A percentile compares a stretch with the other conserved stretches of the same genome.
phyloP scores from a whole-genome alignment of 2,113 vertebrate genomes.

The Mixornis gularis region DNA sequence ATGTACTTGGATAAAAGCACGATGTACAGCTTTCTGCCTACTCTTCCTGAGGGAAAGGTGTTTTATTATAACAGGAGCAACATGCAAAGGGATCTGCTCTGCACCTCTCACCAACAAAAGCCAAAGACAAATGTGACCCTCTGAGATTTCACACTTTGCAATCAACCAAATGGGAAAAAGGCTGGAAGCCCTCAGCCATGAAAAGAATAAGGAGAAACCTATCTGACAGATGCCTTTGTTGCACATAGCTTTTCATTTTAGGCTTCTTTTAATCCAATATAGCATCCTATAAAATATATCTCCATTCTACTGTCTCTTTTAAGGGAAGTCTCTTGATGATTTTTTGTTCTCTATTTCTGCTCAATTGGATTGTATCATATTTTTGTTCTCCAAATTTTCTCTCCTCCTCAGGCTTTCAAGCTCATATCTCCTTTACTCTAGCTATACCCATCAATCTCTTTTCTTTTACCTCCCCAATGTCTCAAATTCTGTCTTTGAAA shows the following conservation, averaged over 20 bases:
- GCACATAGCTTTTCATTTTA: constrained; percentile 9
- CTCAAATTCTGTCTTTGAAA: not conserved
- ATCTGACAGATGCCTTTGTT: not conserved
- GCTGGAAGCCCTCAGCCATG: not conserved
- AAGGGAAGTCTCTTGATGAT: constrained; percentile 6
- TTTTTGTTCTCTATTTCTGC: constrained; percentile 23
- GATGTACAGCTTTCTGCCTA: fast-evolving
- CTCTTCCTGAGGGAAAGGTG: not conserved
- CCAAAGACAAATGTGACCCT: not conserved
- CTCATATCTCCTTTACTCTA: not conserved
- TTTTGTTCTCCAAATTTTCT: not conserved
- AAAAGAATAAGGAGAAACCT: not conserved
- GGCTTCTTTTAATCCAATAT: not conserved
- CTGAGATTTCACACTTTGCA: not conserved
- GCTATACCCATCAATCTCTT: not conserved
- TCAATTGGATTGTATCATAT: not conserved
- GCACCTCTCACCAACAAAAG: not conserved
- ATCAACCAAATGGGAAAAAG: not conserved
- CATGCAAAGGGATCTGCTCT: not conserved
- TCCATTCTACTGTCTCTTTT: not conserved
- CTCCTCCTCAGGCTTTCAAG: not conserved
- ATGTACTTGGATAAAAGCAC: not conserved
- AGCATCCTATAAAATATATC: not conserved
- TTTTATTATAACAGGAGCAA: not conserved
- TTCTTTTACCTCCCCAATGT: not conserved